Evolutionary conservation across 2,113 vertebrate genomes (phyloP), one percentile per base, ranked within the genome.

Genomic region (Chrysemys picta): DNA sequence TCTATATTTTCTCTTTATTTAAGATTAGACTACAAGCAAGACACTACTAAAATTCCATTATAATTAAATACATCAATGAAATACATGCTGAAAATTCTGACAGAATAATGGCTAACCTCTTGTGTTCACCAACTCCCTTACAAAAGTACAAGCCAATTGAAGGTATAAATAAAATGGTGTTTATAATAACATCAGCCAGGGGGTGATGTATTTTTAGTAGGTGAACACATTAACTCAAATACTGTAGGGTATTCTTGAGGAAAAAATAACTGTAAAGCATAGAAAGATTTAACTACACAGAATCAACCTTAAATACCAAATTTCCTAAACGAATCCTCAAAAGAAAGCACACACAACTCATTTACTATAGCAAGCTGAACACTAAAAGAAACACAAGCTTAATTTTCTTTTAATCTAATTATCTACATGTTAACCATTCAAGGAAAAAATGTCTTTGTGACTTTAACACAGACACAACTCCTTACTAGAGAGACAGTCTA

Each of bases 311-410:
- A 95, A 93, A 93, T 92, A 93, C 78, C 50, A 95, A 86, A 82
- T 85, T 90, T 93, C 88, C 91, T 95, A 92, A 95, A 96, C 89
- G 97, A 96, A 45, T 84, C 45, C 27, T 29, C 59, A 47, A 62
- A 84, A 27, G 56, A 75, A 96, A 90, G 78, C 91, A 92, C 88
- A 0, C 4, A 92, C 89, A 89, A 87, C 85, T 96, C 89, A 29
- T 95, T 96, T 72, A 89, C 56, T 82, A 93, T 52, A 85, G 65
- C 80, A 82, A 19, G 80, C 59, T 85, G 87, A 94, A 52, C 0
- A 85, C 72, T 56, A 91, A 1, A 87, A 88, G 49, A 80, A 93
- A 93, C 93, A 80, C 84, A 95, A 82, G 91, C 92, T 91, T 86
- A 72, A 49, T 62, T 82, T 88, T 65, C 87, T 80, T 91, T 93